Evolutionary conservation across 1,140 invertebrate species (phyloP), one percentile per base, ranked within the genome.

Genomic region (Parapsyche elsis): DNA sequence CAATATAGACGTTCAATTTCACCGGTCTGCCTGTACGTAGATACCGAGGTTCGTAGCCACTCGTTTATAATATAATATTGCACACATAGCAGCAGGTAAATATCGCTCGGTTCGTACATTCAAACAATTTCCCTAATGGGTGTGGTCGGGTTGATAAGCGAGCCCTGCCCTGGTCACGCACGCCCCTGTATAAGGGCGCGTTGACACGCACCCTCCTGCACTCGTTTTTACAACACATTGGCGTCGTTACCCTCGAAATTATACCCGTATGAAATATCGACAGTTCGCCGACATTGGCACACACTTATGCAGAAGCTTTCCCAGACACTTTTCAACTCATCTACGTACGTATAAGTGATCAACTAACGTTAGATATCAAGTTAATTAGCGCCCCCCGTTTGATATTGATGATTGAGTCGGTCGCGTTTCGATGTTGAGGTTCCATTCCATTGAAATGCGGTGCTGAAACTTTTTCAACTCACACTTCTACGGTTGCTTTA

Each of bases 81-180:
- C 67, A 74, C 14, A 57, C 57, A n/a, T 10, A 19, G 7, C 7
- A 38, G 30, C 46, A 75, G 73, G 73, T 75, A 57, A 75, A 75
- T 57, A 57, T 16, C 19, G 46, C 1, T 57, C 21, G 24, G 73
- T 38, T 19, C 10, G 45, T 75, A 30, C 79, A 61, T 82, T 80
- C 44, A 81, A 81, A 82, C 78, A 82, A 82, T 82, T 82, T 82
- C 70, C 81, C 78, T 82, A 82, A 82, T 82, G 81, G 79, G 64
- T 82, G 79, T 73, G 70, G 74, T 57, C 70, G 74, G 45, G 78
- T 73, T 74, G 81, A 80, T 80, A 80, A 80, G 73, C 73, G 23
- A 26, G 23, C 24, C 64, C 5, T 5, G 10, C 23, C 14, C 21
- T 14, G 24, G 73, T 75, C 73, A 75, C 73, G 73, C 73, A 75